Evolutionary conservation across 2,888 invertebrate genomes (phyloP).

Genomic region (Drosophila anomalata): DNA sequence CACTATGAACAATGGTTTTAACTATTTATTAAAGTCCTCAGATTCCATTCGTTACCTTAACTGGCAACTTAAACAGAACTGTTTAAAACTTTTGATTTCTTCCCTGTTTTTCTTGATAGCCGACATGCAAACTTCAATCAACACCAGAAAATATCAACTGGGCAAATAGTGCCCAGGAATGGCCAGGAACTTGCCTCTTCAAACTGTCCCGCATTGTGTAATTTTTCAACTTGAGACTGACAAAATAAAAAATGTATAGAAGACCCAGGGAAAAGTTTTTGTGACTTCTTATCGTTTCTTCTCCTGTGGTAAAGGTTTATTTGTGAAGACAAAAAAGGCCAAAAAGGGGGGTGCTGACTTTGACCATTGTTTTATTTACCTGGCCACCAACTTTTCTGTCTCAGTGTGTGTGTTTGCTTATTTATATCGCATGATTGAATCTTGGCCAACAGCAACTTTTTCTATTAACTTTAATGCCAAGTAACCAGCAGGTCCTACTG

Average conservation of each 20-base stretch:
- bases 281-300: slow-evolving; percentile 74
- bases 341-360: slow-evolving; percentile 38
- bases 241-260: slow-evolving; percentile 32
- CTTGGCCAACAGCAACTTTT: slow-evolving; percentile 79
- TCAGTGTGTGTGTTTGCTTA: slow-evolving; percentile 59
- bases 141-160: slow-evolving; percentile 68
- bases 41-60: slow-evolving; percentile 10
- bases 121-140: slow-evolving; percentile 77
- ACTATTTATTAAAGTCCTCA: not conserved
- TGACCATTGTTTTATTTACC: slow-evolving; percentile 76
- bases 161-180: slow-evolving; percentile 36
- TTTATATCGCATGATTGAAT: slow-evolving; percentile 79
- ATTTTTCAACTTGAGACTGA: slow-evolving; percentile 70
- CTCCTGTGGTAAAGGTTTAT: slow-evolving; percentile 31
- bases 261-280: slow-evolving; percentile 54
- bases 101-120: slow-evolving; percentile 29
- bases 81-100: slow-evolving; percentile 34
- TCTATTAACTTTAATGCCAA: slow-evolving; percentile 78
- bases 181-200: slow-evolving; percentile 65
- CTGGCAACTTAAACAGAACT: slow-evolving; percentile 38
- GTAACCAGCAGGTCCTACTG: slow-evolving; percentile 47
- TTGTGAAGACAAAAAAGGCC: slow-evolving; percentile 28
- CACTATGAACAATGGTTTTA: no score
- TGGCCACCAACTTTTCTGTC: slow-evolving; percentile 48
- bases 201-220: slow-evolving; percentile 79